phyloP scores from a whole-genome alignment of 2,113 vertebrate genomes.

The Propithecus coquereli region DNA sequence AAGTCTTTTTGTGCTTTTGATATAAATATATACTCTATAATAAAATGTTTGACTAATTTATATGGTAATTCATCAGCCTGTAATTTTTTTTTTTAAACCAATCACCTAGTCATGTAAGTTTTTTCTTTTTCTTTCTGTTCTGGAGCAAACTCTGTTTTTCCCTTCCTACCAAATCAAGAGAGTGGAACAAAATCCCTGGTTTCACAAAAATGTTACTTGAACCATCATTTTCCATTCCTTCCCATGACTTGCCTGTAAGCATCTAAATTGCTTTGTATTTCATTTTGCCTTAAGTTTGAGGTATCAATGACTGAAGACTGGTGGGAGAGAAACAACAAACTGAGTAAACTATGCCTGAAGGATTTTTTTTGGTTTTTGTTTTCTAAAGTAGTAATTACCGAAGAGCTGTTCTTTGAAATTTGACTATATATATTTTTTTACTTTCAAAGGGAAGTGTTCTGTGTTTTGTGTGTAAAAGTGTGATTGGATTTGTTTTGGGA shows the following conservation, averaged over 20 bases:
- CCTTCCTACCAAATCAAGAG: neutral
- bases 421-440: slow-evolving; percentile 28
- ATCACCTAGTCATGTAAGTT: neutral
- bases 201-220: neutral
- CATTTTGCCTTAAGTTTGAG: slow-evolving; percentile 34
- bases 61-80: slow-evolving; percentile 48
- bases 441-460: neutral
- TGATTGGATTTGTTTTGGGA: slow-evolving; percentile 13
- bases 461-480: slow-evolving; percentile 1
- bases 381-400: neutral
- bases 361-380: neutral
- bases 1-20: slow-evolving; percentile 64
- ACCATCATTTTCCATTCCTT: neutral
- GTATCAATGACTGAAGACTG: neutral
- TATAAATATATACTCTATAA: slow-evolving; percentile 68
- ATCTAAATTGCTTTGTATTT: slow-evolving; percentile 4
- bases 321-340: neutral
- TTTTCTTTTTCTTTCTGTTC: neutral
- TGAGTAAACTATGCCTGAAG: neutral
- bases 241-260: neutral
- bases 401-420: neutral
- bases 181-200: neutral
- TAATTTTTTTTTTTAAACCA: neutral
- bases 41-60: slow-evolving; percentile 70
- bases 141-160: slow-evolving; percentile 35